Base-by-base conservation (phyloP, 1,140 invertebrate genomes). In the Brachionus koreanus region DNA sequence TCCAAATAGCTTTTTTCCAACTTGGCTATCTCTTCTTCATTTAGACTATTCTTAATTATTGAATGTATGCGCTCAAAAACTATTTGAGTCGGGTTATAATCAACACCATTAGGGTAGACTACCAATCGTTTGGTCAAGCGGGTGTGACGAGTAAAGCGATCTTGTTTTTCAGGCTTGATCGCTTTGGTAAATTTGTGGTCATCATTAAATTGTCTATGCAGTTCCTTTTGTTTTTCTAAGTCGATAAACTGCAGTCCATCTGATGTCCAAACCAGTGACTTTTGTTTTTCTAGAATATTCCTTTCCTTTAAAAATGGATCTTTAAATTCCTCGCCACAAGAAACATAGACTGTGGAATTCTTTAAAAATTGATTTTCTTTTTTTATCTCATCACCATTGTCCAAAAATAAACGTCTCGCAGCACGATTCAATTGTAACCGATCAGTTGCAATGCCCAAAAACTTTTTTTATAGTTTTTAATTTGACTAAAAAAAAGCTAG, bases 301-400 rank as follows among this genome's bases (percentile, higher is more conserved):
- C 57, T 79, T 10, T 85, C 84, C 37, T 74, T 67, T 37, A 82
- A 83, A 67, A 85, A 86, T 9, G 87, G 87, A 79, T 88, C 85
- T 82, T 86, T 87, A 83, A 86, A 89, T 25, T 85, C 84, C 82
- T 89, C 88, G 39, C 88, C 88, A 83, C 84, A 86, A 1, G 88
- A 89, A 10, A 88, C 85, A 83, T 86, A 89, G 37, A 88, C 85
- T 29, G 86, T 85, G 10, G 84, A 82, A 77, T 86, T 85, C 3
- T 84, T 35, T 5, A 86, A 85, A 65, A 88, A 87, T 39, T 88
- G 86, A 29, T 84, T 76, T 2, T 33, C 57, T 12, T 42, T 65
- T 49, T 46, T 49, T 49, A 82, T 69, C 37, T 82, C 79, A 65
- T 82, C 57, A 16, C 79, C 79, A 37, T 82, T 82, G 4, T 43